Evolutionary conservation across 2,113 vertebrate genomes (phyloP).

Genomic region (Pipa parva): DNA sequence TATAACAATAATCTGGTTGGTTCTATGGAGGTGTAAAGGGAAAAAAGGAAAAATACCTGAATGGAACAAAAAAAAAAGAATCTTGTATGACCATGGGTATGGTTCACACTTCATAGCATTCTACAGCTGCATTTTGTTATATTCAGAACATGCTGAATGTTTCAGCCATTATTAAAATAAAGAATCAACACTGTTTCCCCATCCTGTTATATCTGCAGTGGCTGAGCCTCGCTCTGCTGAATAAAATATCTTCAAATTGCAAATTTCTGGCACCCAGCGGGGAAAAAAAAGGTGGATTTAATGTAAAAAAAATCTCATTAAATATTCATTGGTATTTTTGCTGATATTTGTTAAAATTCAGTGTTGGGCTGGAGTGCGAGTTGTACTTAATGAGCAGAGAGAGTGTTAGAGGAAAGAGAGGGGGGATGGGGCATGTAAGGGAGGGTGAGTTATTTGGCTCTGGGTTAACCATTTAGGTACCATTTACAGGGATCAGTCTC

Average conservation of each 20-base stretch:
- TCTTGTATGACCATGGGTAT: no score
- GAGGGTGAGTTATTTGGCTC: conserved; percentile 13
- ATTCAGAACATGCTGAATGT: not conserved
- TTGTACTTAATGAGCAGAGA: conserved; percentile 38
- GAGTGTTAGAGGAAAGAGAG: conserved; percentile 18
- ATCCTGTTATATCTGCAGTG: conserved; percentile 3
- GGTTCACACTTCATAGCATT: no score
- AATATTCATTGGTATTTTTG: conserved; percentile 40
- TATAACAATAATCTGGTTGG: no score
- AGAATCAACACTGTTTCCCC: not conserved
- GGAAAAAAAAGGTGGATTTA: conserved; percentile 30
- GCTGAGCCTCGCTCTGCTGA: conserved; percentile 18
- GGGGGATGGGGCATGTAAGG: not conserved
- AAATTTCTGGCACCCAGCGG: conserved; percentile 30
- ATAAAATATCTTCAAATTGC: conserved; percentile 31
- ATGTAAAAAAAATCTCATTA: conserved; percentile 38
- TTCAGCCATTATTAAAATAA: not conserved
- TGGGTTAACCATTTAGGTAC: conserved; percentile 14
- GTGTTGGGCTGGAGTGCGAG: conserved; percentile 28
- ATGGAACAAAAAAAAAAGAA: no score
- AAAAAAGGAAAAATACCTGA: no score
- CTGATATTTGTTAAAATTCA: conserved; percentile 43
- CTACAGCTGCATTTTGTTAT: no score
- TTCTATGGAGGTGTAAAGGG: no score
- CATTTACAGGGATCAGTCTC: not conserved